Evolutionary conservation across 2,797 vertebrate genomes (phyloP).

Genomic region (Momotus momota): DNA sequence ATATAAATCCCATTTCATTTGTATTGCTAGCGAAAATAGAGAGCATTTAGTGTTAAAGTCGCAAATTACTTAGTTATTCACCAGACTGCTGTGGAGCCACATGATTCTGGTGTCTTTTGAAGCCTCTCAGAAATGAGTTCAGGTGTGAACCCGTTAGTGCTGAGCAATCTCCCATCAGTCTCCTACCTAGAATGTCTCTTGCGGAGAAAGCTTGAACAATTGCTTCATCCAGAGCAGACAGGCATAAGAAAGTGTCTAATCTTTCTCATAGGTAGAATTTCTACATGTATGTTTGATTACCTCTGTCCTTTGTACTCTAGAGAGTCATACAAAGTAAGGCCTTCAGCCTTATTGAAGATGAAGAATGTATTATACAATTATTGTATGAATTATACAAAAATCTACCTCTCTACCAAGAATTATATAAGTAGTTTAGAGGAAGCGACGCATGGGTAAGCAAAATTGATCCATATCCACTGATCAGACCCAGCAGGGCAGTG

Average conservation of each 20-base stretch:
- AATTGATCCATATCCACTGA: background rate
- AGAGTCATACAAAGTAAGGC: background rate
- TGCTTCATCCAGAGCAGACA: background rate
- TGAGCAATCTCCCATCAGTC: background rate
- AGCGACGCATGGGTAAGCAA: background rate
- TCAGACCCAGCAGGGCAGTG: background rate
- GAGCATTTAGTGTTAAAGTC: background rate
- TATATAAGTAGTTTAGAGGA: background rate
- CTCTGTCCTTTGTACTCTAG: background rate
- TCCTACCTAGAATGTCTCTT: background rate
- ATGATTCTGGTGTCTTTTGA: accelerated
- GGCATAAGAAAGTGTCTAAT: background rate
- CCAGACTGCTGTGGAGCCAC: background rate
- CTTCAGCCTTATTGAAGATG: background rate
- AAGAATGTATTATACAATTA: too few relatives aligned
- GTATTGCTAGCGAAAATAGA: background rate
- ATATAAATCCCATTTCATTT: background rate
- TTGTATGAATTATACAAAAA: background rate
- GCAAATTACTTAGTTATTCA: background rate
- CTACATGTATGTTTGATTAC: background rate
- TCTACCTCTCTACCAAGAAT: background rate
- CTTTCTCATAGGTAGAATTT: background rate
- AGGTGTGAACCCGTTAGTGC: background rate
- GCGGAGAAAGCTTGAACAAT: background rate
- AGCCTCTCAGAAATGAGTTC: background rate